These are phyloP conservation scores for Mesoligia furuncula DNA, from an alignment of 2,888 invertebrate species.

Conservation along the genomic window DNA sequence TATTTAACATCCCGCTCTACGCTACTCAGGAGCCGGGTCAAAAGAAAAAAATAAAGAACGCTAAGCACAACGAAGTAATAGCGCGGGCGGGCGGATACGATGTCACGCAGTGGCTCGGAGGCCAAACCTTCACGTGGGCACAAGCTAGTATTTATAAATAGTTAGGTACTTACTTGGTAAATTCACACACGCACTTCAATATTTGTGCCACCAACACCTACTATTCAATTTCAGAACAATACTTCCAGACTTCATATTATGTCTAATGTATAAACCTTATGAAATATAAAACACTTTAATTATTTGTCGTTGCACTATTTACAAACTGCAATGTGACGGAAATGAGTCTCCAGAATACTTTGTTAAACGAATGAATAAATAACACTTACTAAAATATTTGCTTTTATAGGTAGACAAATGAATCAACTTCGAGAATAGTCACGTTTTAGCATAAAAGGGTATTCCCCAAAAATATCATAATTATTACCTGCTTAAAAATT, in stretches of 20 bases:
- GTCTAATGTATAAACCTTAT: background rate
- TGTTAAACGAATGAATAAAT: background rate
- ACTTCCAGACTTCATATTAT: background rate
- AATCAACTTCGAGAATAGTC: background rate
- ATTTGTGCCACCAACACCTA: background rate
- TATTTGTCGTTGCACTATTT: background rate
- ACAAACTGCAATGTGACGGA: background rate
- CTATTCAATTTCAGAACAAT: background rate
- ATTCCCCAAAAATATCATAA: background rate
- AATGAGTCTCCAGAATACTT: background rate
- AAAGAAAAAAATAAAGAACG: background rate
- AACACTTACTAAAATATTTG: background rate
- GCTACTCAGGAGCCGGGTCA: background rate
- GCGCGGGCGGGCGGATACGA: background rate
- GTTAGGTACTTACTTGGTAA: background rate
- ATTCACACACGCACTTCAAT: background rate
- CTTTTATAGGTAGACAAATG: background rate
- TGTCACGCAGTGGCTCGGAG: background rate
- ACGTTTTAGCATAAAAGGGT: background rate
- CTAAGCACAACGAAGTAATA: background rate
- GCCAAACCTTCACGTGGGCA: background rate
- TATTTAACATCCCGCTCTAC: background rate
- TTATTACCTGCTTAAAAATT: background rate
- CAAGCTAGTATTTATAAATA: background rate
- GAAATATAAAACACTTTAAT: background rate